Conservation (phyloP, 2,888 invertebrate species). For the Apotomis turbidana region DNA sequence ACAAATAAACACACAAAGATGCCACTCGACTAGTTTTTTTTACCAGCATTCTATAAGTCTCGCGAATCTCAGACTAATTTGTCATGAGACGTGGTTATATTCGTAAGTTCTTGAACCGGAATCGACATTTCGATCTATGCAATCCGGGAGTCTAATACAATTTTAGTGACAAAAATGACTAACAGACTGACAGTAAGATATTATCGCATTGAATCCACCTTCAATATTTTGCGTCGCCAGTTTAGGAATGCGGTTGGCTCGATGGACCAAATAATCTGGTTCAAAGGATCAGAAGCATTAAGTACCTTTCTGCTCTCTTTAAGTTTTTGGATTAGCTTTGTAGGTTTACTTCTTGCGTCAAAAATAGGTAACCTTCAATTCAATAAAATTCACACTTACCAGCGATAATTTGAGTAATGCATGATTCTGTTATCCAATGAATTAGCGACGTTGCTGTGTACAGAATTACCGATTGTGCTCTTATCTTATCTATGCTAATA, state of each 20-base stretch:
- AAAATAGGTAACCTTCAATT: neutral
- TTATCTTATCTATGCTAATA: slow-evolving; percentile 35
- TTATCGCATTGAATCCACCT: neutral
- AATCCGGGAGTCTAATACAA: slow-evolving; percentile 1
- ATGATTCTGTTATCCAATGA: slow-evolving; percentile 9
- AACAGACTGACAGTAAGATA: neutral
- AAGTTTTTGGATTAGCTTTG: neutral
- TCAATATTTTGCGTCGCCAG: neutral
- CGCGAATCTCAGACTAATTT: neutral
- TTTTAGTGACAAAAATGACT: slow-evolving; percentile 9
- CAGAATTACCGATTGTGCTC: slow-evolving; percentile 3
- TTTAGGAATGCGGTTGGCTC: neutral
- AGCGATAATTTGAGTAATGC: slow-evolving; percentile 10
- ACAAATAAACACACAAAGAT: neutral
- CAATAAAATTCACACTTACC: slow-evolving; percentile 6
- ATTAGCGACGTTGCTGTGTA: slow-evolving; percentile 5
- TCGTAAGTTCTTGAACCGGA: neutral
- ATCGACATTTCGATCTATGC: slow-evolving; percentile 12
- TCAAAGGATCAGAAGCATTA: neutral
- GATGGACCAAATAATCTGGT: neutral
- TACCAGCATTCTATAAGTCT: neutral
- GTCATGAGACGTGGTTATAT: neutral
- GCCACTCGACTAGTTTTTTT: neutral
- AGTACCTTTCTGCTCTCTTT: too few relatives aligned
- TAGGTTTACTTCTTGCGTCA: neutral